Conservation (phyloP, 2,888 invertebrate genomes). For the Eupithecia subfuscata region DNA sequence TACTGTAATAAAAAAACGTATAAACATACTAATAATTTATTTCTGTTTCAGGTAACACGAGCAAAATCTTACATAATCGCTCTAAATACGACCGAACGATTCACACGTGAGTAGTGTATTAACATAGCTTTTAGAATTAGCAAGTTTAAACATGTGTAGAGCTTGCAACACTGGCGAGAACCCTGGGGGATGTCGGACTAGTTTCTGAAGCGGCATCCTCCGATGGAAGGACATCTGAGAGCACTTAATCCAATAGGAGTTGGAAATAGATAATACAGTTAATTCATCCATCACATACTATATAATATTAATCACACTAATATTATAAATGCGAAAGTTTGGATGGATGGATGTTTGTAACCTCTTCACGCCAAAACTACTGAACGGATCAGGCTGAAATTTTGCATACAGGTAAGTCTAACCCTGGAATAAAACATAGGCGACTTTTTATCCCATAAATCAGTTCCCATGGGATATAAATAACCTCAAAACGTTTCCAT, state of each 20-base stretch:
- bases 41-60: constrained; percentile 11
- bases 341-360: too few species aligned
- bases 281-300: too few species aligned
- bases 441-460: too few species aligned
- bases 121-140: constrained; percentile 14
- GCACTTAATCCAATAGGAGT: neutral
- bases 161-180: constrained; percentile 6
- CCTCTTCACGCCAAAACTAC: too few species aligned
- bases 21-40: neutral
- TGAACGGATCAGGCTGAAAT: too few species aligned
- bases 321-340: too few species aligned
- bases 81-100: constrained; percentile 3
- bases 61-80: neutral
- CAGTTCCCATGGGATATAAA: too few species aligned
- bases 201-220: neutral
- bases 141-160: constrained; percentile 9
- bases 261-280: neutral
- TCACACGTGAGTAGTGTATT: constrained; percentile 11
- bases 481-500: too few species aligned
- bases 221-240: neutral
- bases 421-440: too few species aligned
- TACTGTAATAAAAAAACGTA: neutral
- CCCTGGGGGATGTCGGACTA: constrained; percentile 3
- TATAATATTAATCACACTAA: too few species aligned
- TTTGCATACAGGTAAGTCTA: too few species aligned